Evolutionary conservation across 2,797 vertebrate species (phyloP).

Genomic region (Rhyacichthys aspro): DNA sequence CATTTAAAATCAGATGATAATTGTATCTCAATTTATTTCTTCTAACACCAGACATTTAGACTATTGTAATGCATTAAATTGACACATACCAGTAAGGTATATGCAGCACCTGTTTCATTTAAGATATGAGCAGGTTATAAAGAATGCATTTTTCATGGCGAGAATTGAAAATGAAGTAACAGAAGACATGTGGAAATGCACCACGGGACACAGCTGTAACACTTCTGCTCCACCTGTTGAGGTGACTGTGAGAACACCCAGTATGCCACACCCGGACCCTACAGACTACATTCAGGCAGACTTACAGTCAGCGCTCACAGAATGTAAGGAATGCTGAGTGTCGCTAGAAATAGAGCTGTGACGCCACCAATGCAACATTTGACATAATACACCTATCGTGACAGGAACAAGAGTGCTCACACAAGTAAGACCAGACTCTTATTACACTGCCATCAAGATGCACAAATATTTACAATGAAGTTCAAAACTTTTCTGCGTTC

Average conservation of each 20-base stretch:
- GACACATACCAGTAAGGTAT: too few relatives aligned
- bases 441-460: constrained; percentile 31
- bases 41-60: too few relatives aligned
- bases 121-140: too few relatives aligned
- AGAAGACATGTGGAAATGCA: not conserved
- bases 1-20: too few relatives aligned
- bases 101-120: too few relatives aligned
- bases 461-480: constrained; percentile 48
- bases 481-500: constrained; percentile 34
- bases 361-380: constrained; percentile 44
- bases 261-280: constrained; percentile 61
- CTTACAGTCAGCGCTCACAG: constrained; percentile 38
- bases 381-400: constrained; percentile 41
- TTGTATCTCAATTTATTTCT: too few relatives aligned
- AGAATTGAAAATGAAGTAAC: not conserved
- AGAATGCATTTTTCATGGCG: not conserved
- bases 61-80: too few relatives aligned
- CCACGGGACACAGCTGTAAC: too few relatives aligned
- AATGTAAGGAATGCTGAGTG: constrained; percentile 63
- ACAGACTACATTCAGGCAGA: constrained; percentile 21
- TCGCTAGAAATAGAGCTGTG: constrained; percentile 62
- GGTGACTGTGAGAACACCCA: constrained; percentile 32
- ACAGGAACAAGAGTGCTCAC: constrained; percentile 24
- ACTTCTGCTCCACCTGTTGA: constrained; percentile 49
- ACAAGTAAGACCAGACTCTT: constrained; percentile 17